Percentiles rank a stretch among this genome's conserved stretches.
Evolutionary conservation across 1,140 invertebrate species (phyloP).

Genomic region (Eubasilissa regina): DNA sequence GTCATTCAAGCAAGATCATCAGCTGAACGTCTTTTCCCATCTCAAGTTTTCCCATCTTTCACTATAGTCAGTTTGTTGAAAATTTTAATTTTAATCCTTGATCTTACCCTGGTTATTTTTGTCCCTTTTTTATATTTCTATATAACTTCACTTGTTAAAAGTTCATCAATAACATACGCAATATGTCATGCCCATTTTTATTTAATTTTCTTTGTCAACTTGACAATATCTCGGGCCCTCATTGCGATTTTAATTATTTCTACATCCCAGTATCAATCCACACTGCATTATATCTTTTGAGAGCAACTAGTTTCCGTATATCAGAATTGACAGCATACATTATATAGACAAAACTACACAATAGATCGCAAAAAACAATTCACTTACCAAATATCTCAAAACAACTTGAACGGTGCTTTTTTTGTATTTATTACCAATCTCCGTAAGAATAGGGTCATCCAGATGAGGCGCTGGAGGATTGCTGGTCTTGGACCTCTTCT

Average conservation of each 20-base stretch:
- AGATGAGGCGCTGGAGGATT: conserved; percentile 72
- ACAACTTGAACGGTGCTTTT: conserved; percentile 82
- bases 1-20: no score
- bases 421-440: conserved; percentile 78
- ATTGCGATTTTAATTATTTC: no score
- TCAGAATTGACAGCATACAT: neutral
- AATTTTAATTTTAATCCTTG: no score
- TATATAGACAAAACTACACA: no score
- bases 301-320: neutral
- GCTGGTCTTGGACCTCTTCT: conserved; percentile 69
- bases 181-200: neutral
- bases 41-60: neutral
- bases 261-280: no score
- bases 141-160: no score
- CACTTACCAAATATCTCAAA: conserved; percentile 75
- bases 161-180: no score
- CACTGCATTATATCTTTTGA: no score
- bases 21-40: no score
- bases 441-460: conserved; percentile 76
- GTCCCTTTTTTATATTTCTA: no score
- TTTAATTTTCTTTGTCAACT: neutral
- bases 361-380: conserved; percentile 15
- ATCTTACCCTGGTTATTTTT: no score
- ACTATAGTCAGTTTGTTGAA: neutral
- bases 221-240: no score